Evolutionary conservation across 2,888 invertebrate genomes (phyloP).

Genomic region (Abscondita cerata): DNA sequence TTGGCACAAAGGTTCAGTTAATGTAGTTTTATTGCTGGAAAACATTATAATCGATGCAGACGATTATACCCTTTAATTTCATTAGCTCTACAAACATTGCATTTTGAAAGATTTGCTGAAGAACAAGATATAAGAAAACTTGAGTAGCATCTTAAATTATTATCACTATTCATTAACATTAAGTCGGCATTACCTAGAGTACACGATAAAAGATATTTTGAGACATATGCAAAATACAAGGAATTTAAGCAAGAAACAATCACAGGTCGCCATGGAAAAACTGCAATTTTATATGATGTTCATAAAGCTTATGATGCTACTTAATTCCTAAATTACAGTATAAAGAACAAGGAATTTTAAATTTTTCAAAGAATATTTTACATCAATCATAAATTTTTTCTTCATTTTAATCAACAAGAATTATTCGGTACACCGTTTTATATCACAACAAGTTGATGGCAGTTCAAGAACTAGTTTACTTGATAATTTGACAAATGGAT

Average conservation of each 20-base stretch:
- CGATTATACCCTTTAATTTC: conserved; percentile 22
- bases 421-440: too few relatives aligned
- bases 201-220: conserved; percentile 20
- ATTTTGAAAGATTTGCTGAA: conserved; percentile 9
- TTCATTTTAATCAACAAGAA: too few relatives aligned
- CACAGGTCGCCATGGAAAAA: conserved; percentile 46
- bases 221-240: conserved; percentile 28
- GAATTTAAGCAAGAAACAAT: conserved; percentile 30
- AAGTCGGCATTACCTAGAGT: not conserved
- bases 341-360: too few relatives aligned
- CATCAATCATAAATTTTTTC: too few relatives aligned
- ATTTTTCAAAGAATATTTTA: too few relatives aligned
- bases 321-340: too few relatives aligned
- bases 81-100: conserved; percentile 6
- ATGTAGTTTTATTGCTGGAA: conserved; percentile 41
- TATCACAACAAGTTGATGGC: too few relatives aligned
- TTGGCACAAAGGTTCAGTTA: conserved; percentile 44
- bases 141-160: too few relatives aligned
- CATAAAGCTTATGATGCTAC: conserved; percentile 8
- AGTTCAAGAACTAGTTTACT: too few relatives aligned
- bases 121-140: too few relatives aligned
- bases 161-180: conserved; percentile 17
- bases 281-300: conserved; percentile 44
- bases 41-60: conserved; percentile 48
- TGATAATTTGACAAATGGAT: too few relatives aligned